Evolutionary conservation across 2,888 invertebrate species (phyloP).

Genomic region (Coelinius sp.): DNA sequence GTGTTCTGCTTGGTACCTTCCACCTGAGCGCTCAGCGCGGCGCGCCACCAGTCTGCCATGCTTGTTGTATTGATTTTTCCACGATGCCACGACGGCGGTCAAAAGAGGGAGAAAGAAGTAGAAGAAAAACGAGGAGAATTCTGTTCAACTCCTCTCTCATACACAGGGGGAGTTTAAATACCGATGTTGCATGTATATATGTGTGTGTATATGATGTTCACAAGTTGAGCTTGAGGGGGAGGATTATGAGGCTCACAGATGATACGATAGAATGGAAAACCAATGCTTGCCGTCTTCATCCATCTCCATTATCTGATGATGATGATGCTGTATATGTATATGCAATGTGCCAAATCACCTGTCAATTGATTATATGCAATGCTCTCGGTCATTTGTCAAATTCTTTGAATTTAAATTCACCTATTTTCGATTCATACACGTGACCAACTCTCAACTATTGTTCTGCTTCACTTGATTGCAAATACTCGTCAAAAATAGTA

Average conservation of each 20-base stretch:
- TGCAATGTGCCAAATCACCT: no score
- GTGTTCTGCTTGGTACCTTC: conserved; percentile 8
- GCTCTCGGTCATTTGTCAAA: no score
- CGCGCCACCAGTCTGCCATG: conserved; percentile 60
- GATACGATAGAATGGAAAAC: not conserved
- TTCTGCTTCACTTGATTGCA: no score
- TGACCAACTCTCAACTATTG: no score
- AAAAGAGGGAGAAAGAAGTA: conserved; percentile 39
- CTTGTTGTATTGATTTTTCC: conserved; percentile 69
- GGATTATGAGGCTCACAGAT: conserved; percentile 21
- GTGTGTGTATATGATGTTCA: not conserved
- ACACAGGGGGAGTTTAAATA: conserved; percentile 8
- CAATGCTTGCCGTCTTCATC: not conserved
- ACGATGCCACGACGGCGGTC: conserved; percentile 53
- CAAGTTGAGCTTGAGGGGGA: not conserved
- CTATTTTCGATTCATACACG: no score
- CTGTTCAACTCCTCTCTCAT: conserved; percentile 3
- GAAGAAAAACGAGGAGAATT: conserved; percentile 23
- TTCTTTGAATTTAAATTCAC: no score
- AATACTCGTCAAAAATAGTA: no score
- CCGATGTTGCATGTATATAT: not conserved
- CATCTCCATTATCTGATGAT: not conserved
- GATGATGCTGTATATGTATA: not conserved
- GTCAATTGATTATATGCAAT: no score
- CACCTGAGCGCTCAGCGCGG: conserved; percentile 63